Evolutionary conservation across 2,113 vertebrate species (phyloP), one percentile per base, ranked within the genome.

Genomic region (Lepus timidus): DNA sequence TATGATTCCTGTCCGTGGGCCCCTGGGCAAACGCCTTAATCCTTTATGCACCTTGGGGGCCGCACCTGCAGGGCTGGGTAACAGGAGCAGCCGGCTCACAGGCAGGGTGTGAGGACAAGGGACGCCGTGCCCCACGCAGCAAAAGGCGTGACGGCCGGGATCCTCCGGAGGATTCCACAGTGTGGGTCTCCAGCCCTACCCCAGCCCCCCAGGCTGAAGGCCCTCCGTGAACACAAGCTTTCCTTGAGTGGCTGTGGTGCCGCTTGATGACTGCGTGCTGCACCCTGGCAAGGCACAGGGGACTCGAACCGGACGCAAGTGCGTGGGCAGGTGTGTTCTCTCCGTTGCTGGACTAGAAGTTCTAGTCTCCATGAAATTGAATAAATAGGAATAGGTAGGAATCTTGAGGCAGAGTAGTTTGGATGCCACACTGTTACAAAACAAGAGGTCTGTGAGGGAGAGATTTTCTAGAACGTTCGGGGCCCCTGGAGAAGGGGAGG

Each of bases 221-320:
- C 11, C 52, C 33, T 36, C 39, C 3, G 29, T 4, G 44, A 44
- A 44, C 44, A 44, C 44, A 70, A 31, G 9, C 25, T 3, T 8
- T 23, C 44, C 39, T 0, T 20, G 55, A 36, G 16, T 27, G 62
- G 44, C 19, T 1, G 44, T 55, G 51, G 16, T 49, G n/a, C 29
- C 2, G 9, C 90, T 51, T 22, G n/a, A 8, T 11, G 67, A 13
- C 23, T 25, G n/a, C 3, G 12, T n/a, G 25, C n/a, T 0, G 1
- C n/a, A 22, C 9, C 0, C 64, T 19, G 31, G 33, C 3, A 6
- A 0, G 33, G 44, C 36, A 9, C 4, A 51, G 44, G 29, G 49
- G 27, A 8, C 19, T 33, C 29, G 36, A 52, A 29, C 29, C 23
- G 70, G 49, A 19, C 12, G 25, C 23, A 11, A 2, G 44, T 4